Conservation (phyloP, 2,113 vertebrate species). For the Dasyornis broadbenti region DNA sequence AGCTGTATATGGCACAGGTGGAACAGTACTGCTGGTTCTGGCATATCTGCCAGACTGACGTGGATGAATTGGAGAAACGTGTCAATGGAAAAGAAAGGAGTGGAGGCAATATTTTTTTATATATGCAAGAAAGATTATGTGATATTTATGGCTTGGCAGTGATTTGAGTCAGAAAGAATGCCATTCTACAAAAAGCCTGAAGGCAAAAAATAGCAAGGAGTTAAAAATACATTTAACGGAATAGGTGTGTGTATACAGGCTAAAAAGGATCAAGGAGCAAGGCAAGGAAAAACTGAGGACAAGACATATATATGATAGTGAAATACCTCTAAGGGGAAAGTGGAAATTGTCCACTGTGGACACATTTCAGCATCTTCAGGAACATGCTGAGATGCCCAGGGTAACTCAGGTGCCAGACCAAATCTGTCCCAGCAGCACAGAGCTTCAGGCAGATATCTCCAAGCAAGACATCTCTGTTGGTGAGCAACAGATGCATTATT, state of each 20-base stretch:
- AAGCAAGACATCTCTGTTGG: neutral
- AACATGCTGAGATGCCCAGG: neutral
- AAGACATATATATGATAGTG: neutral
- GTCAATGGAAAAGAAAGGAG: neutral
- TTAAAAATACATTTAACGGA: neutral
- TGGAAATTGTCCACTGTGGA: rapidly evolving
- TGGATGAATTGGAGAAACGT: neutral
- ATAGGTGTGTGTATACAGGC: rapidly evolving
- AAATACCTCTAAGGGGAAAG: neutral
- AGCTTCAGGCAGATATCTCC: neutral
- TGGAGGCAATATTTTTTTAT: neutral
- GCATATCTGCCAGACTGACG: neutral
- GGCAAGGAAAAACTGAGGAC: neutral
- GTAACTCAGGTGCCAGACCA: neutral
- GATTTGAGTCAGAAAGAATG: neutral
- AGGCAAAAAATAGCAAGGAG: neutral
- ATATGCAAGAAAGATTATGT: neutral
- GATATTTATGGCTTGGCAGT: neutral
- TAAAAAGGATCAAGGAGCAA: neutral
- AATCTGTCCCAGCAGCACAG: neutral
- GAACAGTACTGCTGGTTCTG: neutral
- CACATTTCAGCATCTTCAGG: neutral
- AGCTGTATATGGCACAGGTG: neutral
- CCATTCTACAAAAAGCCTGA: neutral
- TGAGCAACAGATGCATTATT: neutral